These are phyloP conservation scores for Epistrophella euchroma DNA, from an alignment of 2,888 invertebrate species.

Conservation along the genomic window DNA sequence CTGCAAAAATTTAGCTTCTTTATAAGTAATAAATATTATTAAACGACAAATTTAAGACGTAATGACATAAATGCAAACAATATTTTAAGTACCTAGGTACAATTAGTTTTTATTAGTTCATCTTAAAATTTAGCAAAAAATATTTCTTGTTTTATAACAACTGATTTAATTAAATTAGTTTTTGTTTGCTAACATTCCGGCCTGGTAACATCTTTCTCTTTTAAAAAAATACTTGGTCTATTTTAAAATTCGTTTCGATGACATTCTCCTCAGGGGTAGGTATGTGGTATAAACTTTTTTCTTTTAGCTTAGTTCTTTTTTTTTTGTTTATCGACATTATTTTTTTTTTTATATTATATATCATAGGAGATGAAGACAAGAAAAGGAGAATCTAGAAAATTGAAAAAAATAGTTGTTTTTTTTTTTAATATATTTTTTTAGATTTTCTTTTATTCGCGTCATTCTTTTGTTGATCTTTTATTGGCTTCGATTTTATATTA, in stretches of 20 bases:
- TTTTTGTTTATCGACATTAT: constrained; percentile 4
- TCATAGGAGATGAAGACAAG: constrained; percentile 23
- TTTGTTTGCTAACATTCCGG: not conserved
- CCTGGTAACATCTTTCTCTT: constrained; percentile 1
- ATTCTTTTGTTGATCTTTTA: constrained; percentile 25
- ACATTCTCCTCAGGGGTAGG: not conserved
- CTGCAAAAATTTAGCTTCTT: too few relatives aligned
- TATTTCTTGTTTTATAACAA: too few relatives aligned
- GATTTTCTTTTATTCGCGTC: constrained; percentile 24
- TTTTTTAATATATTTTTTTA: not conserved
- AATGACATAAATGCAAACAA: too few relatives aligned
- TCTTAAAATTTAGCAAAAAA: too few relatives aligned
- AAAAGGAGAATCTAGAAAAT: not conserved
- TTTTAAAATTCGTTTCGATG: not conserved
- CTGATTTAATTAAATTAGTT: too few relatives aligned
- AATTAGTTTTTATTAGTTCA: too few relatives aligned
- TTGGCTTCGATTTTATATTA: constrained; percentile 50
- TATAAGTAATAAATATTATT: too few relatives aligned
- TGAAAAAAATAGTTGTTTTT: constrained; percentile 10
- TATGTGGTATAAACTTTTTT: not conserved
- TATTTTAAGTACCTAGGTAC: too few relatives aligned
- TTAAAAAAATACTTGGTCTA: not conserved
- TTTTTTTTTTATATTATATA: not conserved
- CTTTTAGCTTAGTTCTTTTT: not conserved
- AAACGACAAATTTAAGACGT: too few relatives aligned